phyloP scores from a whole-genome alignment of 2,113 vertebrate genomes.

The Odobenus rosmarus region DNA sequence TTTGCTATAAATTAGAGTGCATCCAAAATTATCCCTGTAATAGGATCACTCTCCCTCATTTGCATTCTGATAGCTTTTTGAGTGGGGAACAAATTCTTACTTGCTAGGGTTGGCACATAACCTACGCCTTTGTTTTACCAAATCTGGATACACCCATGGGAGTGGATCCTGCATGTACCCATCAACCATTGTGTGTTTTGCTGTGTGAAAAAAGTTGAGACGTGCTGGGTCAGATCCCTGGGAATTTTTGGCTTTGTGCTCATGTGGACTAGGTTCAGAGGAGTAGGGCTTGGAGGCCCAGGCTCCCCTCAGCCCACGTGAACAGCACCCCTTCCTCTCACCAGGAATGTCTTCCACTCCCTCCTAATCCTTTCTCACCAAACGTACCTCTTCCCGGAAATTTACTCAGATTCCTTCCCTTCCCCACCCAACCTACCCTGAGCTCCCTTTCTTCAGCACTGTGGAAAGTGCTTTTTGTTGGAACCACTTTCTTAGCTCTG shows the following conservation, averaged over 20 bases:
- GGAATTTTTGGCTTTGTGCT: not conserved
- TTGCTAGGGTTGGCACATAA: not conserved
- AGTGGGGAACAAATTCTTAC: not conserved
- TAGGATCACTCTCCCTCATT: not conserved
- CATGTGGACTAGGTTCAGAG: not conserved
- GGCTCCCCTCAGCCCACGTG: not conserved
- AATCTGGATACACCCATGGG: not conserved
- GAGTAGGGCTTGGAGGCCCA: not conserved
- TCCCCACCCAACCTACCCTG: not conserved
- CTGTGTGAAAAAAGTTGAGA: not conserved
- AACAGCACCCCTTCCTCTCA: not conserved
- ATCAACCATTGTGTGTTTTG: not conserved
- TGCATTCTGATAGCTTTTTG: not conserved
- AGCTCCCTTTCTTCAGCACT: not conserved
- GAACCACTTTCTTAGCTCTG: not conserved
- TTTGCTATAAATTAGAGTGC: not conserved
- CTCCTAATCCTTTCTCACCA: not conserved
- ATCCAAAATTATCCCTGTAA: not conserved
- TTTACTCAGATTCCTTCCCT: not conserved
- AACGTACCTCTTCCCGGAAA: not conserved
- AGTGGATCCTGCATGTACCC: not conserved
- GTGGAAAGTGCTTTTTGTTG: not conserved
- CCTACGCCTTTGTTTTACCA: not conserved
- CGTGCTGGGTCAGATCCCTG: not conserved
- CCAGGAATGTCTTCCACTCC: not conserved